phyloP scores from a whole-genome alignment of 1,140 invertebrate species.

The Microplitis mediator region DNA sequence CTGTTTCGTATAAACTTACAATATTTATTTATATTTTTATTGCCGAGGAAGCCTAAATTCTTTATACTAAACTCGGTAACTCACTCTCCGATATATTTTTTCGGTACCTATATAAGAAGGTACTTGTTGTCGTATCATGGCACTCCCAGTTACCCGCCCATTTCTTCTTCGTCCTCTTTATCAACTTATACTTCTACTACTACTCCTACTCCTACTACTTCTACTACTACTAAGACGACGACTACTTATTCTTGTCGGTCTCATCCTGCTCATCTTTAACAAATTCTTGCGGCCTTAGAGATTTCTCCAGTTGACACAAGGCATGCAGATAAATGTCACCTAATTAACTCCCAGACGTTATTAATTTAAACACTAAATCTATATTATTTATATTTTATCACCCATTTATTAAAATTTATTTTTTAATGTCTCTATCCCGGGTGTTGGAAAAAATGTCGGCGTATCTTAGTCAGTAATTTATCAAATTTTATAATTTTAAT shows the following conservation, averaged over 20 bases:
- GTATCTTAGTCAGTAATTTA: too few species aligned
- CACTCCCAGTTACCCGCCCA: conserved; percentile 1
- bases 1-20: too few species aligned
- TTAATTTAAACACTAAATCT: conserved; percentile 54
- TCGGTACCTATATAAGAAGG: neutral
- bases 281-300: conserved; percentile 48
- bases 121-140: neutral
- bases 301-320: conserved; percentile 44
- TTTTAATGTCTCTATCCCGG: too few species aligned
- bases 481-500: too few species aligned
- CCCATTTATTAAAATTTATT: neutral
- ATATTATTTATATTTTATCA: conserved; percentile 46
- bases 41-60: neutral
- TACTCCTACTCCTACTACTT: too few species aligned
- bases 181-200: neutral
- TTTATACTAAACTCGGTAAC: neutral
- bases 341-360: conserved; percentile 55
- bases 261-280: conserved; percentile 24
- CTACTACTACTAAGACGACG: too few species aligned
- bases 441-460: too few species aligned
- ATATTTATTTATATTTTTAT: neutral
- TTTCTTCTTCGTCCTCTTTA: neutral
- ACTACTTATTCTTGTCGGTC: neutral
- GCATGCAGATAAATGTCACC: conserved; percentile 57
- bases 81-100: neutral